These are phyloP conservation scores for Betta splendens DNA, from an alignment of 2,797 vertebrate genomes.

Conservation along the genomic window DNA sequence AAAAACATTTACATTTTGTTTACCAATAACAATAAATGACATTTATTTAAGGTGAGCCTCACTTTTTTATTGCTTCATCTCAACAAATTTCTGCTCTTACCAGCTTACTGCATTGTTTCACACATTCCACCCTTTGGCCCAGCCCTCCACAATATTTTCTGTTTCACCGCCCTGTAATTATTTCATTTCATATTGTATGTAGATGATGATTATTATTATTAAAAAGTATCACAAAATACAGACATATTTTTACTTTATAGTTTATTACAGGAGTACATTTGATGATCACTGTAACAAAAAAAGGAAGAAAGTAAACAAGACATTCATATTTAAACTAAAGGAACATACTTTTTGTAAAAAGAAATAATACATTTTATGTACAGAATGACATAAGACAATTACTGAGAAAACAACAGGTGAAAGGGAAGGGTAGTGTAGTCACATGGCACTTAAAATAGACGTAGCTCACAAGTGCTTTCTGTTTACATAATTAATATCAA, in stretches of 20 bases:
- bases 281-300: conserved; percentile 90
- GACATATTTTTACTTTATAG: conserved; percentile 72
- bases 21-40: too few relatives aligned
- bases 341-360: conserved; percentile 78
- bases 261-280: conserved; percentile 91
- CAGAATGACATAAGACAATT: conserved; percentile 80
- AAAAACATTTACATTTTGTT: too few relatives aligned
- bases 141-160: too few relatives aligned
- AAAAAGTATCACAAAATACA: conserved; percentile 25
- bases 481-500: conserved; percentile 89
- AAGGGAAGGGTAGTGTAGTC: conserved; percentile 77
- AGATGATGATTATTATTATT: not conserved
- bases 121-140: too few relatives aligned
- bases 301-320: conserved; percentile 66
- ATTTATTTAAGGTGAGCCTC: too few relatives aligned
- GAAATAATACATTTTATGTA: conserved; percentile 89
- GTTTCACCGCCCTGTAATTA: too few relatives aligned
- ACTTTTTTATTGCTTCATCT: too few relatives aligned
- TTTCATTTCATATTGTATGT: not conserved
- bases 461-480: conserved; percentile 91
- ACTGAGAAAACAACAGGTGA: conserved; percentile 80
- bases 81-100: too few relatives aligned
- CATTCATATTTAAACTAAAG: conserved; percentile 88
- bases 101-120: too few relatives aligned
- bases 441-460: conserved; percentile 87